Evolutionary conservation across 2,888 invertebrate species (phyloP), one percentile per base, ranked within the genome.

Genomic region (Catonia carolina): DNA sequence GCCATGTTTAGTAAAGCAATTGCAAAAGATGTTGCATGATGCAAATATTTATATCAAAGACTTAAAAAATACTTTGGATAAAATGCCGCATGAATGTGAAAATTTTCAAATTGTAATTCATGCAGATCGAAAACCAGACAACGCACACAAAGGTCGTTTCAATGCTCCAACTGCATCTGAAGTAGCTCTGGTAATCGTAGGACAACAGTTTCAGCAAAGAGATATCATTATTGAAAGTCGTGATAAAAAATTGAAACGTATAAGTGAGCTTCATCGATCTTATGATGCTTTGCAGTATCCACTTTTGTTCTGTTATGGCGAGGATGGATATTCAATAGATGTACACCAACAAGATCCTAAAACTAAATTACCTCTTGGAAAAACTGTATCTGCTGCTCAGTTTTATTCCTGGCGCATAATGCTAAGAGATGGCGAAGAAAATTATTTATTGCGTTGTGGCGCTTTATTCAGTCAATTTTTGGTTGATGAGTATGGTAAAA

Each of bases 231-330:
- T n/a, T n/a, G n/a, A n/a, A n/a, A n/a, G n/a, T n/a, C n/a, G 22
- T 49, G 2, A 35, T 57, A 10, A 53, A 49, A n/a, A 56, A 41
- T 22, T 53, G 50, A 12, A 31, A 59, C 31, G 39, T 15, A 37
- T 56, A 31, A 31, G 57, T 65, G 64, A 31, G 68, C 70, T 55
- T 60, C n/a, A n/a, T n/a, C n/a, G n/a, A n/a, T n/a, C n/a, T n/a
- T n/a, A n/a, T n/a, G n/a, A n/a, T n/a, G n/a, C 68, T 20, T 56
- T 71, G 36, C 60, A 63, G 22, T 72, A 71, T 53, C 69, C 67
- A 0, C 15, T 72, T 2, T 61, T 68, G 50, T 69, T 68, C 56
- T 62, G 63, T 5, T 33, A 39, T 37, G 66, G 67, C 12, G n/a
- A n/a, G n/a, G n/a, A n/a, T n/a, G n/a, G n/a, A n/a, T n/a, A n/a